phyloP scores from a whole-genome alignment of 2,888 invertebrate genomes.

The Autographa gamma region DNA sequence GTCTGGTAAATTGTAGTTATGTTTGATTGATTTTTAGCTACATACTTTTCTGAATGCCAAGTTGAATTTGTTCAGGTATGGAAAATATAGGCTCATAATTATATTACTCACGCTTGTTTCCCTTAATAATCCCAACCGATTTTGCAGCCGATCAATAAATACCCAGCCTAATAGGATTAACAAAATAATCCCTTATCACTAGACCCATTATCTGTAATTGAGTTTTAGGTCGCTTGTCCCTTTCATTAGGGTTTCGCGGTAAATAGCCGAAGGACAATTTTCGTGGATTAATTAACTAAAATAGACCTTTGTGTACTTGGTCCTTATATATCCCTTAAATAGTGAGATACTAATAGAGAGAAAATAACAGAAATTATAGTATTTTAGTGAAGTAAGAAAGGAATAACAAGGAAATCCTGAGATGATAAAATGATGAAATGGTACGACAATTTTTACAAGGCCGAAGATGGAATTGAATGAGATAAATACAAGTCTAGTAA shows the following conservation, averaged over 20 bases:
- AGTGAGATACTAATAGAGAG: neutral
- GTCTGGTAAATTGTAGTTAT: too few species aligned
- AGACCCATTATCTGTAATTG: slow-evolving; percentile 26
- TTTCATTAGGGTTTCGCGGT: slow-evolving; percentile 13
- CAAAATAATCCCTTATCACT: slow-evolving; percentile 3
- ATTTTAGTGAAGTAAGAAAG: too few species aligned
- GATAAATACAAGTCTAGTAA: too few species aligned
- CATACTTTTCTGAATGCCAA: neutral
- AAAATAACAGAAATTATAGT: too few species aligned
- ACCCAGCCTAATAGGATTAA: slow-evolving; percentile 12
- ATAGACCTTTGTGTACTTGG: slow-evolving; percentile 9
- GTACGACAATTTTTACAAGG: too few species aligned
- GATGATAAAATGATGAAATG: too few species aligned
- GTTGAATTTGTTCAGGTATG: neutral
- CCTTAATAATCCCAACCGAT: neutral
- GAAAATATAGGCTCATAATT: neutral
- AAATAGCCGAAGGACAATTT: slow-evolving; percentile 16
- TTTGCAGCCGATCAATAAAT: slow-evolving; percentile 3
- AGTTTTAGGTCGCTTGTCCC: slow-evolving; percentile 20
- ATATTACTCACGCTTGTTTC: neutral
- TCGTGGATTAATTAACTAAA: slow-evolving; percentile 19
- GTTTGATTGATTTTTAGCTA: too few species aligned
- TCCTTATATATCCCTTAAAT: slow-evolving; percentile 13
- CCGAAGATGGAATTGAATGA: too few species aligned
- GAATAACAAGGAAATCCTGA: too few species aligned